A percentile compares a stretch with the other conserved stretches of the same genome.
These are phyloP conservation scores for Piaya cayana DNA, from an alignment of 2,113 vertebrate genomes.

Conservation along the genomic window DNA sequence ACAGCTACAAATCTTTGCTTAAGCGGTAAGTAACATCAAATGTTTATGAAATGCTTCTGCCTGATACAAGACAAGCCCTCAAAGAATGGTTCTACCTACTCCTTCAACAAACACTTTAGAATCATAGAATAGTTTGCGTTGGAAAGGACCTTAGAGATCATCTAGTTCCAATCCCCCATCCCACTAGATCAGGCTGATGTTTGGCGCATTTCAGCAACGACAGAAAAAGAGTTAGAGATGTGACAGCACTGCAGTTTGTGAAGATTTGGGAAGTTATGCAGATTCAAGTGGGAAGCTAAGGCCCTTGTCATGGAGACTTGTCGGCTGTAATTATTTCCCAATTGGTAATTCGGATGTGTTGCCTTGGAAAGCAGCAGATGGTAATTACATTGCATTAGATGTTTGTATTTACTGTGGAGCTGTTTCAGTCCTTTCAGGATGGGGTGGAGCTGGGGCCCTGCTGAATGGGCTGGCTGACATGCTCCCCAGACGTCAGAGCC, in stretches of 20 bases:
- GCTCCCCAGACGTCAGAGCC: accelerated
- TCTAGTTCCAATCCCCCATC: no score
- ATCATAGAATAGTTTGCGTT: no score
- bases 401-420: constrained; percentile 22
- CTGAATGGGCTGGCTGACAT: background rate
- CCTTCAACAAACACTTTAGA: background rate
- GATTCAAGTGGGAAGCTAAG: background rate
- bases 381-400: constrained; percentile 34
- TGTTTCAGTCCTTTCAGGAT: background rate
- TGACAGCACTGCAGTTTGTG: background rate
- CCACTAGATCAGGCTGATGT: background rate
- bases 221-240: background rate
- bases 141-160: no score
- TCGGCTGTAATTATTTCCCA: constrained; percentile 49
- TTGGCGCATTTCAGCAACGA: background rate
- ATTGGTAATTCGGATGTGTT: constrained; percentile 19
- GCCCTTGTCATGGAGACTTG: background rate
- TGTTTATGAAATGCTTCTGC: background rate
- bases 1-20: background rate
- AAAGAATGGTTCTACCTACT: background rate
- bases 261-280: background rate
- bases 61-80: background rate
- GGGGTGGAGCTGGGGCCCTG: background rate
- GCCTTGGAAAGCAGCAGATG: constrained; percentile 24
- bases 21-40: background rate